phyloP scores from a whole-genome alignment of 92 coral and sea anemone genomes.

The Epizoanthus scotinus region DNA sequence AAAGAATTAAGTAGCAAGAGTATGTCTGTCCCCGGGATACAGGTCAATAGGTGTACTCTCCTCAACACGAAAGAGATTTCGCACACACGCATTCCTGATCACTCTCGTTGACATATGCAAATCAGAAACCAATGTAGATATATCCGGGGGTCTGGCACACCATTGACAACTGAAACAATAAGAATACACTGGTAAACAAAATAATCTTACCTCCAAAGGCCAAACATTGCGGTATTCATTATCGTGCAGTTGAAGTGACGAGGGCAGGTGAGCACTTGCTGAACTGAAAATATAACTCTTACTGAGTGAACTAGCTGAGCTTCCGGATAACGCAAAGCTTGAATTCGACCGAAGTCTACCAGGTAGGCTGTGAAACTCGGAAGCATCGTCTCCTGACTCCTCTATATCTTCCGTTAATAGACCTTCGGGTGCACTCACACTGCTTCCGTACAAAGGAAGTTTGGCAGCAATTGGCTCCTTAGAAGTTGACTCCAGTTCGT shows the following conservation, averaged over 20 bases:
- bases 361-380: too few species aligned
- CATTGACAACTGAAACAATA: background rate
- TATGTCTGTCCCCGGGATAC: too few species aligned
- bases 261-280: background rate
- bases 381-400: background rate
- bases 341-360: background rate
- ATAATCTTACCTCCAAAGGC: slow-evolving; percentile 3
- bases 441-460: background rate
- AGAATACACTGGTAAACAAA: background rate
- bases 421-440: background rate
- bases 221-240: background rate
- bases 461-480: background rate
- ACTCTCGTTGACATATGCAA: background rate
- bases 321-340: background rate
- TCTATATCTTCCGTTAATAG: background rate
- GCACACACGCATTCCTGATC: too few species aligned
- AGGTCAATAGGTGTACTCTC: too few species aligned
- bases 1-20: too few species aligned
- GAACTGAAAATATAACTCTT: slow-evolving; percentile 7
- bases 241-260: background rate
- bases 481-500: background rate
- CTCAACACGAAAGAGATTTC: too few species aligned
- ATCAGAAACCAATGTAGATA: background rate
- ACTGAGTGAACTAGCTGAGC: slow-evolving; percentile 1
- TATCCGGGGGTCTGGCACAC: too few species aligned